Conservation (phyloP, 1,140 invertebrate species). For the Thaumatotibia leucotreta region DNA sequence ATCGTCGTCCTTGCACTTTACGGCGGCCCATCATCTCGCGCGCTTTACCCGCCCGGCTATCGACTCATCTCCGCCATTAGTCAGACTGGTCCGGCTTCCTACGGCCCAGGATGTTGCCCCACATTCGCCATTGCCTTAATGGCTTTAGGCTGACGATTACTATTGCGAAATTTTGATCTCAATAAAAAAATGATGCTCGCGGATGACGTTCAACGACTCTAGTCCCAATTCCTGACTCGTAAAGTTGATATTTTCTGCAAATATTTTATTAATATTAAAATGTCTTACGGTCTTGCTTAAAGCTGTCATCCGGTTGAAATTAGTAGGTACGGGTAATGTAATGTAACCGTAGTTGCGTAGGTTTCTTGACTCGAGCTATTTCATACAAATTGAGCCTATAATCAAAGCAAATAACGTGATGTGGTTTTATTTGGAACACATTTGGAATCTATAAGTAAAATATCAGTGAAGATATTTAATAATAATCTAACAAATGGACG, state of each 20-base stretch:
- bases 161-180: slow-evolving; percentile 51
- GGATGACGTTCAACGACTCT: neutral
- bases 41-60: slow-evolving; percentile 24
- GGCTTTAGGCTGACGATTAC: slow-evolving; percentile 47
- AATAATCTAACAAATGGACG: slow-evolving; percentile 28
- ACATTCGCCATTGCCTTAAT: slow-evolving; percentile 62
- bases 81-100: slow-evolving; percentile 64
- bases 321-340: neutral
- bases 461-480: neutral
- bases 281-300: neutral
- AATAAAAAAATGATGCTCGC: slow-evolving; percentile 18
- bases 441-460: neutral
- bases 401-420: no score
- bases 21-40: slow-evolving; percentile 20
- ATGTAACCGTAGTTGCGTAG: neutral
- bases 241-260: neutral
- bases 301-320: neutral
- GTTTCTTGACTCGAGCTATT: neutral
- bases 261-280: slow-evolving; percentile 10
- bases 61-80: slow-evolving; percentile 59
- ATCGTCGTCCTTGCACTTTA: slow-evolving; percentile 57
- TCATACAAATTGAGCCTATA: neutral
- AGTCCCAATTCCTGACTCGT: neutral
- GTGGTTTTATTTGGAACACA: neutral
- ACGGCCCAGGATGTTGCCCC: slow-evolving; percentile 62